Conservation (phyloP, 2,113 vertebrate genomes). For the Oxyruncus cristatus region DNA sequence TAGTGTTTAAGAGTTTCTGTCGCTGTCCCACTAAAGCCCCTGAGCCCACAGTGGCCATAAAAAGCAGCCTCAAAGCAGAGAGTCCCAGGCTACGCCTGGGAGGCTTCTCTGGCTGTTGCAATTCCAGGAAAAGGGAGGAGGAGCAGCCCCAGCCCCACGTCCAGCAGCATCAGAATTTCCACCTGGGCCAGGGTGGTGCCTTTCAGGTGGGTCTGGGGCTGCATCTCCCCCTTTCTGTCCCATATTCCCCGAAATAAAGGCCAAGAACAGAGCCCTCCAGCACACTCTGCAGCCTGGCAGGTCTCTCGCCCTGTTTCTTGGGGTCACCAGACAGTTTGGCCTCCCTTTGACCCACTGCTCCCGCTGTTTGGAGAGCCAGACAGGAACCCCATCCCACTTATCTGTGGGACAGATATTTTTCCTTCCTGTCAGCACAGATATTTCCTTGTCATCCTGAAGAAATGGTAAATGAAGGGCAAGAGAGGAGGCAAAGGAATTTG, state of each 20-base stretch:
- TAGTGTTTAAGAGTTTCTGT: not conserved
- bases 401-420: not conserved
- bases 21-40: not conserved
- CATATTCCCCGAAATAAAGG: fast-evolving
- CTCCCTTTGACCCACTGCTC: not conserved
- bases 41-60: not conserved
- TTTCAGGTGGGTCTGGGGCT: not conserved
- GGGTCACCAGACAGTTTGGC: not conserved
- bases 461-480: not conserved
- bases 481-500: not conserved
- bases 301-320: not conserved
- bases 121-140: not conserved
- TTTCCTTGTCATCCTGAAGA: not conserved
- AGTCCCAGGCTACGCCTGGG: not conserved
- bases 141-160: fast-evolving
- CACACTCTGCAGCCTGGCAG: fast-evolving
- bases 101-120: not conserved
- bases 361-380: not conserved
- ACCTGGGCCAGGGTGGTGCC: fast-evolving
- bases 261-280: fast-evolving
- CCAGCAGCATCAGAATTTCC: not conserved
- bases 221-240: not conserved
- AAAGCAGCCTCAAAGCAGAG: not conserved
- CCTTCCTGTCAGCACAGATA: not conserved
- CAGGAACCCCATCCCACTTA: not conserved